A percentile compares a stretch with the other conserved stretches of the same genome.
Evolutionary conservation across 2,888 invertebrate genomes (phyloP).

Genomic region (Amiota mariae): DNA sequence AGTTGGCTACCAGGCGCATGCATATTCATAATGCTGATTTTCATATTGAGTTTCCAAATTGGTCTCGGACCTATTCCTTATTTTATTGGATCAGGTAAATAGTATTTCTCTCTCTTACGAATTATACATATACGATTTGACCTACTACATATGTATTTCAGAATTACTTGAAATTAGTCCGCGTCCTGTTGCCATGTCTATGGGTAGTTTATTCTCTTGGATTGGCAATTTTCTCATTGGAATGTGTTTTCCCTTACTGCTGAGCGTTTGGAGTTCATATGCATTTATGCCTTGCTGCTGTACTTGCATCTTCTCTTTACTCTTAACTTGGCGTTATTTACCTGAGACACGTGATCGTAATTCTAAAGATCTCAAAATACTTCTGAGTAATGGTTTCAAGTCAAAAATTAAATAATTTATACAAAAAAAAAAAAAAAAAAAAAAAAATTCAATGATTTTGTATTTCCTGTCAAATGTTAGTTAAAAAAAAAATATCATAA

Average conservation of each 20-base stretch:
- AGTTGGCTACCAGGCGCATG: slow-evolving; percentile 82
- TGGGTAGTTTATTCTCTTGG: slow-evolving; percentile 91
- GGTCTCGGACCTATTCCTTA: slow-evolving; percentile 91
- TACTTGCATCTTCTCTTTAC: slow-evolving; percentile 56
- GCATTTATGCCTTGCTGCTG: slow-evolving; percentile 83
- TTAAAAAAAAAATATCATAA: background rate
- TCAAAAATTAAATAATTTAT: slow-evolving; percentile 68
- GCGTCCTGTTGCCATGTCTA: slow-evolving; percentile 86
- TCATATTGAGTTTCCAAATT: slow-evolving; percentile 85
- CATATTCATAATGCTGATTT: slow-evolving; percentile 80
- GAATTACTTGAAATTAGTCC: slow-evolving; percentile 89
- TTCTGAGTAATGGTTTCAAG: slow-evolving; percentile 75
- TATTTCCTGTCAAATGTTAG: too few species aligned
- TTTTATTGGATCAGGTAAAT: slow-evolving; percentile 84
- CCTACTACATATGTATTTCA: slow-evolving; percentile 51
- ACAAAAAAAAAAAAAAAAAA: too few species aligned
- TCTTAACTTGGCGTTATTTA: slow-evolving; percentile 60
- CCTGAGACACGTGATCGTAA: slow-evolving; percentile 65
- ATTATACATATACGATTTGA: too few species aligned
- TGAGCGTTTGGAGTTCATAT: slow-evolving; percentile 78
- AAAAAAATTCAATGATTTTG: too few species aligned
- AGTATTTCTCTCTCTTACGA: background rate
- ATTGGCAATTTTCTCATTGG: slow-evolving; percentile 88
- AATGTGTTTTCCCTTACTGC: slow-evolving; percentile 81
- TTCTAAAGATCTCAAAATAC: slow-evolving; percentile 55